These are phyloP conservation scores for Sterrhoptilus dennistouni DNA, from an alignment of 2,113 vertebrate species.

Conservation along the genomic window DNA sequence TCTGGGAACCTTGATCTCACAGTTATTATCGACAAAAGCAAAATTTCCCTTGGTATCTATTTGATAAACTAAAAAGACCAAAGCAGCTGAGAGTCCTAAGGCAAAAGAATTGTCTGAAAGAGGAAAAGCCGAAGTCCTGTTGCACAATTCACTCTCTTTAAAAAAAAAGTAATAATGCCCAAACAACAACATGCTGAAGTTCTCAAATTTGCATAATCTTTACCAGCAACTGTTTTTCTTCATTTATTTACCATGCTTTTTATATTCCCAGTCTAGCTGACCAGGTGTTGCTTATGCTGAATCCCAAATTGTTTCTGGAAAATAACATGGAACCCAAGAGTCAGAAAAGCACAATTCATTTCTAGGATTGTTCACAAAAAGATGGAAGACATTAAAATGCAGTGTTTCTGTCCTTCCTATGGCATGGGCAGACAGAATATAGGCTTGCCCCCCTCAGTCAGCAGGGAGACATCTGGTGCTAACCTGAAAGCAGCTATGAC, in stretches of 20 bases:
- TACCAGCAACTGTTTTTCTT: neutral
- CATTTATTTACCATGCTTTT: neutral
- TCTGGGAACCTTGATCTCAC: neutral
- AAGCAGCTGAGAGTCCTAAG: neutral
- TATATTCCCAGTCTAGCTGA: neutral
- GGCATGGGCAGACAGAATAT: neutral
- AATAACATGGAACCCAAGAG: neutral
- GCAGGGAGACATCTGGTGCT: neutral
- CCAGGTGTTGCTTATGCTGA: neutral
- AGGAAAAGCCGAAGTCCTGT: neutral
- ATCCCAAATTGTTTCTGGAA: neutral
- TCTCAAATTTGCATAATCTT: neutral
- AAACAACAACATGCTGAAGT: neutral
- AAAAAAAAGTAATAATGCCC: neutral
- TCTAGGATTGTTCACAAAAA: neutral
- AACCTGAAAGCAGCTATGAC: neutral
- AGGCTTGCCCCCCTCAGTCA: neutral
- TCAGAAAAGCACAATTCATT: neutral
- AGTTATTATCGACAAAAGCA: neutral
- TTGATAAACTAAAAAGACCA: neutral
- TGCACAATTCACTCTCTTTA: neutral
- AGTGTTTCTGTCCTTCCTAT: neutral
- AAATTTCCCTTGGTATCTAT: neutral
- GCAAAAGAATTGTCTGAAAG: neutral
- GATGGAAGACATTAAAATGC: neutral